A percentile compares a stretch with the other conserved stretches of the same genome.
phyloP scores from a whole-genome alignment of 2,888 invertebrate species.

The Marasmarcha lunaedactyla region DNA sequence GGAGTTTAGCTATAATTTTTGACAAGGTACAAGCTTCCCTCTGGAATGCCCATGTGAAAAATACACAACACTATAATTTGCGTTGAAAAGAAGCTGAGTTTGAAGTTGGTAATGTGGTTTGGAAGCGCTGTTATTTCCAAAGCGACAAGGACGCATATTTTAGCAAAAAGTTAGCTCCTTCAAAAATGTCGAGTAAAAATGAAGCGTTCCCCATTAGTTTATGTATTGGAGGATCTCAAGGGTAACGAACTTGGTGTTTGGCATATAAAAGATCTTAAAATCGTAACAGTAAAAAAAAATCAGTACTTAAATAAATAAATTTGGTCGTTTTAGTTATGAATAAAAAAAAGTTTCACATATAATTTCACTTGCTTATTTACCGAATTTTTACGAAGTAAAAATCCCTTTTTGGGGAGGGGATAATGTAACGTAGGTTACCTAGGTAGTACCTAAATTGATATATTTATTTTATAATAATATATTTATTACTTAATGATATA shows the following conservation, averaged over 20 bases:
- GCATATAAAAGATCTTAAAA: background rate
- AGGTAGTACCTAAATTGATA: too few relatives aligned
- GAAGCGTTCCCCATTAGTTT: constrained; percentile 1
- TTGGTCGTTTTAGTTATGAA: too few relatives aligned
- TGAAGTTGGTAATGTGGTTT: constrained; percentile 14
- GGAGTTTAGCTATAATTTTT: background rate
- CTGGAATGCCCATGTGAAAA: constrained; percentile 4
- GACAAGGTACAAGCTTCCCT: constrained; percentile 5
- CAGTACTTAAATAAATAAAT: too few relatives aligned
- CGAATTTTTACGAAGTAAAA: too few relatives aligned
- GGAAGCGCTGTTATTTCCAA: constrained; percentile 12
- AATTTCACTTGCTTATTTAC: too few relatives aligned
- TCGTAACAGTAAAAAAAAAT: background rate
- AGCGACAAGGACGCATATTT: constrained; percentile 17
- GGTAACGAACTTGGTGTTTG: background rate
- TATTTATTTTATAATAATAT: too few relatives aligned
- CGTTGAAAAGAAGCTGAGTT: constrained; percentile 13
- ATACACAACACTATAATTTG: constrained; percentile 8
- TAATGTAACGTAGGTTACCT: too few relatives aligned
- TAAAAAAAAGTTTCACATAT: too few relatives aligned
- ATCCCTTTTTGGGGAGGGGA: too few relatives aligned
- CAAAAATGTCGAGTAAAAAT: constrained; percentile 7
- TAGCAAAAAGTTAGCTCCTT: constrained; percentile 16
- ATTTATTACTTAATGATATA: too few relatives aligned
- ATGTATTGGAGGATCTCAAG: background rate